A percentile compares a stretch with the other conserved stretches of the same genome.
These are phyloP conservation scores for Heterochromis multidens DNA, from an alignment of 2,113 vertebrate species.

Conservation along the genomic window DNA sequence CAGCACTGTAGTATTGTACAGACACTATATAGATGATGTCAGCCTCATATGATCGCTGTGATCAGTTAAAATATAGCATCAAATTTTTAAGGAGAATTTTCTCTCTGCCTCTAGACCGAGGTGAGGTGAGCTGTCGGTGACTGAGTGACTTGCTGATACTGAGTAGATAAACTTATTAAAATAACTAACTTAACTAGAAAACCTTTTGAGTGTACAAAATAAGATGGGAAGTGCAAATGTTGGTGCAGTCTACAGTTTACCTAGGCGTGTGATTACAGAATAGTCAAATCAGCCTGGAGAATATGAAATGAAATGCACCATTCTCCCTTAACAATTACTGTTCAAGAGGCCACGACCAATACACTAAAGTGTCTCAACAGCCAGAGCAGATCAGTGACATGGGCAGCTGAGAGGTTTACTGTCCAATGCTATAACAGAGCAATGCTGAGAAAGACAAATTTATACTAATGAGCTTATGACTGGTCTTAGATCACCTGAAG, in stretches of 20 bases:
- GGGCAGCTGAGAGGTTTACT: neutral
- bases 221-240: neutral
- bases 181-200: no score
- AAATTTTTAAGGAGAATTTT: neutral
- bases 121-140: no score
- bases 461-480: neutral
- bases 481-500: neutral
- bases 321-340: neutral
- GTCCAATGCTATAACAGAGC: neutral
- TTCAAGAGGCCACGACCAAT: neutral
- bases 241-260: neutral
- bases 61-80: neutral
- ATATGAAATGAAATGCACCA: neutral
- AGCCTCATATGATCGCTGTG: neutral
- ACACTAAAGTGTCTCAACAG: neutral
- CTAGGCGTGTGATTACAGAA: neutral
- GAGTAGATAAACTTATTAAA: no score
- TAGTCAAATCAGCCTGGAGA: neutral
- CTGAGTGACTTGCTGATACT: no score
- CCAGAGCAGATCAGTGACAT: neutral
- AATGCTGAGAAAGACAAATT: fast-evolving
- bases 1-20: fast-evolving
- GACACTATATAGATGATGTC: fast-evolving
- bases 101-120: no score
- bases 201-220: no score